Conservation (phyloP, 2,113 vertebrate species). For the Pelusios castaneus region DNA sequence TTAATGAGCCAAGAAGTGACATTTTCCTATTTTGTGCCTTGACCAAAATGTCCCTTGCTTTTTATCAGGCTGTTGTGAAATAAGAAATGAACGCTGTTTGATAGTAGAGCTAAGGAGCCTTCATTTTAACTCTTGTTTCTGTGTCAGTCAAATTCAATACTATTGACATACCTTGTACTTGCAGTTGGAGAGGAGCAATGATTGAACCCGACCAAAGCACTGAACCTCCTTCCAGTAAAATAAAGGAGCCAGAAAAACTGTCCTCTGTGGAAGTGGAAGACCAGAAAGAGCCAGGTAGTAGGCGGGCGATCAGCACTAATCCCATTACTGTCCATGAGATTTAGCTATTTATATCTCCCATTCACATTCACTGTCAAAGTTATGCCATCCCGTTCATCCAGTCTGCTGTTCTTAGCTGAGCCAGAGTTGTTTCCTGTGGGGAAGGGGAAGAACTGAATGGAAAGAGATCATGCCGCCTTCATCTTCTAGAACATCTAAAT, state of each 20-base stretch:
- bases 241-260: conserved; percentile 64
- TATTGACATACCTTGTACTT: background rate
- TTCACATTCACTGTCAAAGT: background rate
- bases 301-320: background rate
- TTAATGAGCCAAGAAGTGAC: background rate
- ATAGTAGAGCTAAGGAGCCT: background rate
- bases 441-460: background rate
- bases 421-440: background rate
- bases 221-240: conserved; percentile 74
- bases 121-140: background rate
- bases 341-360: background rate
- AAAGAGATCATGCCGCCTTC: background rate
- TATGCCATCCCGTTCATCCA: background rate
- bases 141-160: background rate
- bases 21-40: background rate
- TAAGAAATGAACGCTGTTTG: background rate
- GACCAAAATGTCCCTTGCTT: background rate
- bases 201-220: conserved; percentile 85
- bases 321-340: background rate
- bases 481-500: background rate
- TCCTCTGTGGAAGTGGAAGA: conserved; percentile 33
- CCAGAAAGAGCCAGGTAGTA: conserved; percentile 76
- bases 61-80: background rate
- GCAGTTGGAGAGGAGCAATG: conserved; percentile 85
- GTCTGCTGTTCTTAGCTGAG: background rate